These are phyloP conservation scores for Sturnus vulgaris DNA, from an alignment of 2,113 vertebrate species.

Conservation along the genomic window DNA sequence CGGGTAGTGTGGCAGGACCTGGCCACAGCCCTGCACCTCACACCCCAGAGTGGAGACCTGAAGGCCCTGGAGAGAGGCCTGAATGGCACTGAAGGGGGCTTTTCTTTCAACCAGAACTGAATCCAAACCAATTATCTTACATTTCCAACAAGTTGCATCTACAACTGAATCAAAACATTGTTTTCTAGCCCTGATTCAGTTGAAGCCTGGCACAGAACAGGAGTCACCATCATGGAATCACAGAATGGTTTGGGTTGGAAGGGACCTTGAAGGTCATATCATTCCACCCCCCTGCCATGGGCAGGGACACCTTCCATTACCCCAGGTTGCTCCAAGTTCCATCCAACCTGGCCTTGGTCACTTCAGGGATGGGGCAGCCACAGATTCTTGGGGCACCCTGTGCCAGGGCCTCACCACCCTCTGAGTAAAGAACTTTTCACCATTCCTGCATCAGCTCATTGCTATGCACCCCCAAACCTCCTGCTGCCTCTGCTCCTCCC, in stretches of 20 bases:
- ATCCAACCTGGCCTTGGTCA: neutral
- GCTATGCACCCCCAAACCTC: neutral
- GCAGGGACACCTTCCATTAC: neutral
- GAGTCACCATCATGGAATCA: neutral
- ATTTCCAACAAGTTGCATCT: neutral
- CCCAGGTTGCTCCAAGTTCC: neutral
- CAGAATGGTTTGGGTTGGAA: neutral
- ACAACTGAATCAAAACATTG: neutral
- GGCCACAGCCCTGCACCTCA: fast-evolving
- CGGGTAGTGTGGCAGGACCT: fast-evolving
- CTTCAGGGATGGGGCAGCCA: neutral
- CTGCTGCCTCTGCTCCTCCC: neutral
- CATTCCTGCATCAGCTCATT: neutral
- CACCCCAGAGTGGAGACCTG: fast-evolving
- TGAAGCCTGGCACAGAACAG: neutral
- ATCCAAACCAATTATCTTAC: neutral
- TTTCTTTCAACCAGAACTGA: neutral
- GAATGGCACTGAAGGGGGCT: neutral
- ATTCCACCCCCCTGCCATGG: neutral
- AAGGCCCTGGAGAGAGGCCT: neutral
- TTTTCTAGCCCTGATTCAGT: neutral
- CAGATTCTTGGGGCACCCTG: neutral
- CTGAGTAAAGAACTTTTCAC: neutral
- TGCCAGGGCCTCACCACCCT: neutral
- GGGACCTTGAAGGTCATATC: neutral